phyloP scores from a whole-genome alignment of 2,113 vertebrate genomes.

The Prolemur simus region DNA sequence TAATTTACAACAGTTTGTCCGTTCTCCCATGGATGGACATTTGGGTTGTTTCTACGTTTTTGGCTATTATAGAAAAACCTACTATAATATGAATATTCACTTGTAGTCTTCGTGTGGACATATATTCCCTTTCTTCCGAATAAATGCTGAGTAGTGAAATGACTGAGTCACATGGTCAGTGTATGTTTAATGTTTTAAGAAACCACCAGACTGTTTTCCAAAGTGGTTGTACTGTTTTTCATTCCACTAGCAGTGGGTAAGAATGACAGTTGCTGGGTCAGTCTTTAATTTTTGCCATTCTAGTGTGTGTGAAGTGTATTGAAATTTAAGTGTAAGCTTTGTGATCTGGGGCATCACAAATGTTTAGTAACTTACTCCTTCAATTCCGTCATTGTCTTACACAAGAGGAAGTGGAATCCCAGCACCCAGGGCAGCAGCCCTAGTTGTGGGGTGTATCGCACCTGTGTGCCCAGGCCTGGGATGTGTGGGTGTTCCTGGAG shows the following conservation, averaged over 20 bases:
- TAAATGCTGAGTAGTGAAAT: background rate
- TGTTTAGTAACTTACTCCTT: background rate
- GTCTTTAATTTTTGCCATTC: no score
- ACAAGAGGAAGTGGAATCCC: background rate
- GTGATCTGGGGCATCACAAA: background rate
- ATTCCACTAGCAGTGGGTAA: no score
- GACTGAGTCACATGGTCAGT: background rate
- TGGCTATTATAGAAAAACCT: background rate
- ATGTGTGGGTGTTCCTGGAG: accelerated
- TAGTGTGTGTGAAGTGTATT: background rate
- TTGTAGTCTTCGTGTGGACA: background rate
- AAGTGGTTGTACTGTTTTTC: background rate
- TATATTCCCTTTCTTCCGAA: background rate
- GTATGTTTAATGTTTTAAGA: background rate
- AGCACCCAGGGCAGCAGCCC: no score
- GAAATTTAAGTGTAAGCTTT: background rate
- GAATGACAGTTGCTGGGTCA: no score
- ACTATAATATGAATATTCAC: background rate
- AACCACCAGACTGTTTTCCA: background rate
- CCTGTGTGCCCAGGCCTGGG: accelerated
- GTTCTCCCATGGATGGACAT: background rate
- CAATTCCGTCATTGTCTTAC: background rate
- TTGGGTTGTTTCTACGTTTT: background rate
- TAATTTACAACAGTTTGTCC: background rate
- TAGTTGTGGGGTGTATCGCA: accelerated